Evolutionary conservation across 2,113 vertebrate species (phyloP), one percentile per base, ranked within the genome.

Genomic region (Dipodomys ordii): DNA sequence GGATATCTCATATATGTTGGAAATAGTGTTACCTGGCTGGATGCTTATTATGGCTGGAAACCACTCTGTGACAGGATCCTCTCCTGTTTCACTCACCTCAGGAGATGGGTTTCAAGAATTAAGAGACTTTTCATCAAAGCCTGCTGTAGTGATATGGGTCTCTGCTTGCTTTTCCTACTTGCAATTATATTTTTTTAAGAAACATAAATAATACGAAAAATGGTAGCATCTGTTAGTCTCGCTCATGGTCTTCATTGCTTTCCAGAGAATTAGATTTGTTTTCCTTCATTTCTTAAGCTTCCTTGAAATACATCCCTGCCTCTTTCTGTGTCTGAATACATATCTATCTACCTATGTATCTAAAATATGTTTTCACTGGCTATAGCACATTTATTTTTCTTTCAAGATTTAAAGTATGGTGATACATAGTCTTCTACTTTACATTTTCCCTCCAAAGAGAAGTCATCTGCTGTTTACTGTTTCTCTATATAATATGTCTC

Each of bases 81-180:
- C 39, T 39, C 39, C 39, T 39, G 39, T 39, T 39, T 39, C 39
- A 39, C 39, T 39, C 39, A 39, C 39, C 39, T 39, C 39, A 39
- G 39, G 39, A 39, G 39, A 39, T 39, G 39, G 39, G 39, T 39
- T 39, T 39, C 5, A 39, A 46, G 32, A 46, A 19, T 60, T 25
- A 12, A 80, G 22, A 64, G 20, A n/a, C 22, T 64, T 73, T 20
- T 7, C 20, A 25, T 2, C 6, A 22, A 19, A 3, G n/a, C 10
- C 12, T 78, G 4, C 16, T 53, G 8, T 5, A 4, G 5, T 9
- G 20, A 3, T 7, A 9, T 1, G 46, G 22, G 4, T 65, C 2
- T 35, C 65, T 13, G 32, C 22, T 11, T 53, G 6, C 8, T 25
- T 67, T 32, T 30, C 2, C 6, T 12, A 19, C n/a, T n/a, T 35